Conservation (phyloP, 2,888 invertebrate genomes). For the Cerastis rubricosa region DNA sequence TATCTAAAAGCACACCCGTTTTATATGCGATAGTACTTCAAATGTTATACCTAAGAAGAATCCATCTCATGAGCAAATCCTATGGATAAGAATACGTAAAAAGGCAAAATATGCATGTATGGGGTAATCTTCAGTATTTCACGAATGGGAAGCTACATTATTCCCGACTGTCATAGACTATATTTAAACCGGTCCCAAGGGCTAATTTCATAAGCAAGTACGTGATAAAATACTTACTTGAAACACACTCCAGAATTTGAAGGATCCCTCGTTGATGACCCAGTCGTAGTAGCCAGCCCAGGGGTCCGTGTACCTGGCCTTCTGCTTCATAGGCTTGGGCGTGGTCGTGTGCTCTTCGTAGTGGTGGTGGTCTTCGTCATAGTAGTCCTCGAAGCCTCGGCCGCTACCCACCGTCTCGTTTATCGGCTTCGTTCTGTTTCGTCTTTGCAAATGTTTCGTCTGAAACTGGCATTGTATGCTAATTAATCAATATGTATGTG, state of each 20-base stretch:
- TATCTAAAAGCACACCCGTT: background rate
- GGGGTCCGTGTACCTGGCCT: conserved; percentile 92
- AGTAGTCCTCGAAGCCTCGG: conserved; percentile 86
- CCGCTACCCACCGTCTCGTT: conserved; percentile 76
- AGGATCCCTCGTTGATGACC: conserved; percentile 96
- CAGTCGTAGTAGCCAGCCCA: conserved; percentile 96
- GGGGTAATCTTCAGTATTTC: background rate
- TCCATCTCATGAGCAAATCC: background rate
- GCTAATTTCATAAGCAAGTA: background rate
- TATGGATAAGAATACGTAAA: no score
- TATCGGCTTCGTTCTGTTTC: conserved; percentile 62
- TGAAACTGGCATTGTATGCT: conserved; percentile 59
- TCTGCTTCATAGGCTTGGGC: conserved; percentile 87
- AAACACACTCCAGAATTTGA: conserved; percentile 97
- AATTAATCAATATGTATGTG: background rate
- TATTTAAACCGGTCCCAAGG: background rate
- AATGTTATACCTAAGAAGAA: background rate
- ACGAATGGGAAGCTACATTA: background rate
- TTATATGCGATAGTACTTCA: background rate
- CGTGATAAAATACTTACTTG: conserved; percentile 90
- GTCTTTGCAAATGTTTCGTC: conserved; percentile 65
- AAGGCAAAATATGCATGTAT: background rate
- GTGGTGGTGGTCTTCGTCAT: conserved; percentile 85
- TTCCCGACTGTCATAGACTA: background rate
- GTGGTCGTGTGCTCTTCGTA: conserved; percentile 83